Evolutionary conservation across 1,140 invertebrate species (phyloP).

Genomic region (Drosophila pallidifrons): DNA sequence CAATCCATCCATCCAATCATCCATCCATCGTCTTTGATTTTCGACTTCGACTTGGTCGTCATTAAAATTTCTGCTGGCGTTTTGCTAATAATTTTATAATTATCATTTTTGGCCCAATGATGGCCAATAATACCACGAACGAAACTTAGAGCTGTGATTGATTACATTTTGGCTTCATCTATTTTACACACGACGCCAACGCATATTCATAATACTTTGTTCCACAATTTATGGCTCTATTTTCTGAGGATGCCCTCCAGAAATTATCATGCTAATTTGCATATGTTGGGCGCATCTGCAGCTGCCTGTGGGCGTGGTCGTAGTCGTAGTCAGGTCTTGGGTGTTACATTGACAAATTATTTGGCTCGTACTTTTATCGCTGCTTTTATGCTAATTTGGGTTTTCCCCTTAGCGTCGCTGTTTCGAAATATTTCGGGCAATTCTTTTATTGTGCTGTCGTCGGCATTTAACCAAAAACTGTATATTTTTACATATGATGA

Average conservation of each 20-base stretch:
- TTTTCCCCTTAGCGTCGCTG: constrained; percentile 18
- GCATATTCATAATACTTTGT: neutral
- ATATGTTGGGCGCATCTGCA: constrained; percentile 47
- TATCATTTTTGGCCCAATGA: constrained; percentile 61
- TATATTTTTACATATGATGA: constrained; percentile 2
- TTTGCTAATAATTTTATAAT: constrained; percentile 76
- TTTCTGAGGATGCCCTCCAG: constrained; percentile 54
- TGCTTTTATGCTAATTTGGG: constrained; percentile 69
- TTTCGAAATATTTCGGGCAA: neutral
- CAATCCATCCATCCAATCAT: neutral
- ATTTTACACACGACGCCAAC: neutral
- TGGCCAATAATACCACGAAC: constrained; percentile 50
- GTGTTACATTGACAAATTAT: constrained; percentile 77
- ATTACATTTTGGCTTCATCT: constrained; percentile 26
- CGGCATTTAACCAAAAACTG: neutral
- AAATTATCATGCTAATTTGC: constrained; percentile 75
- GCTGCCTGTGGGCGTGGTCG: neutral
- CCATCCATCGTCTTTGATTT: neutral
- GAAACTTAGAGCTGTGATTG: constrained; percentile 41
- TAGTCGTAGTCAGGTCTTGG: constrained; percentile 23
- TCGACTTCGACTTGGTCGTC: constrained; percentile 9
- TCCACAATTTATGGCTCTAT: constrained; percentile 67
- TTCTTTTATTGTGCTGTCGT: constrained; percentile 19
- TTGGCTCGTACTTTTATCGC: constrained; percentile 54
- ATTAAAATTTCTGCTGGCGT: constrained; percentile 53